phyloP scores from a whole-genome alignment of 2,113 vertebrate genomes.

The Sylvia atricapilla region DNA sequence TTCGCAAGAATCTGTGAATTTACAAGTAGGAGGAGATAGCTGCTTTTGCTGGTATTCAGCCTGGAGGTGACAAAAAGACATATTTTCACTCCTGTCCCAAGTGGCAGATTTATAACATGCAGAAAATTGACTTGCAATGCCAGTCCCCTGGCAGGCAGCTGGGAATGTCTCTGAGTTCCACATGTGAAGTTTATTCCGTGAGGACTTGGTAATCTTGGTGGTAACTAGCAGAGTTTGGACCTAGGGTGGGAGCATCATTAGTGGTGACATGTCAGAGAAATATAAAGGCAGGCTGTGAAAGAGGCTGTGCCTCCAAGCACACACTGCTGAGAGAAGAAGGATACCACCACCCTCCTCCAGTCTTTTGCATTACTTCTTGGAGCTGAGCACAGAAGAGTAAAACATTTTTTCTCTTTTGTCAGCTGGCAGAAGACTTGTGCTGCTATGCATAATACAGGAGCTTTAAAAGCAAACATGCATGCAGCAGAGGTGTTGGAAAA shows the following conservation, averaged over 20 bases:
- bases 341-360: neutral
- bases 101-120: neutral
- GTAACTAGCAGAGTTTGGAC: neutral
- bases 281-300: neutral
- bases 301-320: neutral
- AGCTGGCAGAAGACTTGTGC: neutral
- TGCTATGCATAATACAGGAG: neutral
- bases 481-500: neutral
- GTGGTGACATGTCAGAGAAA: neutral
- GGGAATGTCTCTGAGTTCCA: neutral
- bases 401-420: neutral
- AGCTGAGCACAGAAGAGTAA: neutral
- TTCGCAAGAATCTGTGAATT: neutral
- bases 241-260: neutral
- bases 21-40: neutral
- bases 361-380: neutral
- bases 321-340: neutral
- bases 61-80: neutral
- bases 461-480: constrained; percentile 19
- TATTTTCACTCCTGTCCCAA: neutral
- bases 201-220: neutral
- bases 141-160: neutral
- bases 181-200: neutral
- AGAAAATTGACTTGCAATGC: neutral
- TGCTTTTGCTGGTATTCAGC: neutral